Base-by-base conservation (phyloP, 2,888 invertebrate genomes). In the Boloria euphrosyne region DNA sequence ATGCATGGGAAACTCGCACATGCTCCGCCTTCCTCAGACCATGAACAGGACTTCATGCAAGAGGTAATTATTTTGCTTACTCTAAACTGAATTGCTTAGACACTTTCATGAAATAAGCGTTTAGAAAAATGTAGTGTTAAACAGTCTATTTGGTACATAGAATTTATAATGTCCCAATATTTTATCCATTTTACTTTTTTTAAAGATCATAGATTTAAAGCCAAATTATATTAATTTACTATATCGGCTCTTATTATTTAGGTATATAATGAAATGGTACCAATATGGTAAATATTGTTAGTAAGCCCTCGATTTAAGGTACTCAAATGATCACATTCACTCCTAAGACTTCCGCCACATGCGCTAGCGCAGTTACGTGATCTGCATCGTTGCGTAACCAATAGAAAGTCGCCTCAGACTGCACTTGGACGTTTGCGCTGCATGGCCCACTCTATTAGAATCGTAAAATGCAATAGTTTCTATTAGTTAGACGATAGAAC, bases 1-100 rank as follows among this genome's bases (percentile, higher is more conserved):
- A 96, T 98, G 89, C 96, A 97, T 81, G 96, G 96, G 70, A 93
- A 91, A 78, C 90, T 91, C 54, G 84, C 90, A 64, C 89, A 90
- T 74, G 82, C 88, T 72, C 86, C 89, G 67, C 89, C 90, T 61
- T 86, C 91, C 58, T 86, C 91, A 67, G 92, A 89, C 79, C 90
- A 88, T 77, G 96, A 96, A 87, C 95, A 96, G 65, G 97, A 97
- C 87, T 97, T 97, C 83, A 95, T 95, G 84, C 96, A 97, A 93
- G 97, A 97, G 94, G 97, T 97, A 85, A 91, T 89, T 75, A 64
- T 65, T 61, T 51, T 49, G 44, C 31, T 31, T 38, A 16, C 44
- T 52, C 31, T 31, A 7, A 31, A 7, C 10, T 31, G 2, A 31
- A 6, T 31, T 31, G 31, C 31, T 31, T 31, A 5, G 10, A 10